Base-by-base conservation (phyloP, 2,888 invertebrate genomes). In the Lysandra bellargus region DNA sequence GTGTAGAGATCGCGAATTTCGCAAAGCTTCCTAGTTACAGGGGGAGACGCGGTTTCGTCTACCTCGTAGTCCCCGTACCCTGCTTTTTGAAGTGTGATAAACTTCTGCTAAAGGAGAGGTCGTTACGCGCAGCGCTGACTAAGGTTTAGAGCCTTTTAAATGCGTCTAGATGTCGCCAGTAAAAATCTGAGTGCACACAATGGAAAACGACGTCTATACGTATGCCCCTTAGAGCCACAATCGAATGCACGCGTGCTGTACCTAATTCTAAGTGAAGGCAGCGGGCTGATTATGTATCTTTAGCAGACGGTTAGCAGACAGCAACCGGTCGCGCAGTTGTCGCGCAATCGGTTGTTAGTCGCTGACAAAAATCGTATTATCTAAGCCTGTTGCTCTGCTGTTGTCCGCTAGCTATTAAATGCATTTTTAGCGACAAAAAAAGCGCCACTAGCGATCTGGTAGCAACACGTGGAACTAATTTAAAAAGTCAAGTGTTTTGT, bases 11-110 rank as follows among this genome's bases (percentile, higher is more conserved):
- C 89, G 91, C 90, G 90, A 92, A 92, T 90, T 92, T 91, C 92
- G 91, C 93, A 92, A 91, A 93, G 93, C 92, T 90, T 92, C 91
- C 90, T 89, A 90, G 91, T 90, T 91, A 90, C 90, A 85, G 87
- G 85, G 90, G 91, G 90, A 89, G 90, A 87, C 87, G 91, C 87
- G 90, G 92, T 91, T 90, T 87, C 88, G 89, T 88, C 89, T 89
- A 87, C 89, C 69, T 30, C 33, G 5, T 69, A 69, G 57, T 57
- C 69, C 69, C 64, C n/a, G 23, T 30, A 30, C 64, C 87, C 83
- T 83, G 90, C 89, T 90, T 92, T 93, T 92, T 92, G 92, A 92
- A 92, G 91, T 90, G 92, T 91, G 92, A 92, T 92, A 91, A 91
- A 92, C 92, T 89, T 88, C 88, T 87, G 87, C 64, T 79, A 78